These are phyloP conservation scores for Athalia circularis DNA, from an alignment of 2,888 invertebrate species.

Conservation along the genomic window DNA sequence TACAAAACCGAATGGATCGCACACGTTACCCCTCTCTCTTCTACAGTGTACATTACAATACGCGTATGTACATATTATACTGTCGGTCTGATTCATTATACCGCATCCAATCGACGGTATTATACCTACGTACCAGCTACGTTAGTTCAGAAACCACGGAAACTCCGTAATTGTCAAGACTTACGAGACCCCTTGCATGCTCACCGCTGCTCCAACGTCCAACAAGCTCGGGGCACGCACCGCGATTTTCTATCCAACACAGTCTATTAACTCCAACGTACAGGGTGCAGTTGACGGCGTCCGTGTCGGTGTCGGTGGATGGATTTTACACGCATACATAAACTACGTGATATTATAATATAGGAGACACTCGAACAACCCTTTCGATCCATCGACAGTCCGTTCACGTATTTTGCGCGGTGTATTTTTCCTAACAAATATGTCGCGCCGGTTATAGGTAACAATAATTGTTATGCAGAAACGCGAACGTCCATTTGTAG, in stretches of 20 bases:
- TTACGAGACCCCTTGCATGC: conserved; percentile 60
- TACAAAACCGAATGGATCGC: conserved; percentile 3
- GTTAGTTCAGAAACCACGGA: conserved; percentile 67
- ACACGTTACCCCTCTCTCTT: conserved; percentile 53
- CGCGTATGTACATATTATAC: conserved; percentile 55
- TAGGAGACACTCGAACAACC: no score
- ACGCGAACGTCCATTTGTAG: background rate
- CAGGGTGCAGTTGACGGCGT: no score
- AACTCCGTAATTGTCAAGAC: conserved; percentile 70
- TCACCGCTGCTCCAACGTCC: conserved; percentile 1
- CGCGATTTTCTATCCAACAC: no score
- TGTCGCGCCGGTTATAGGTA: background rate
- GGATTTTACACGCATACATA: no score
- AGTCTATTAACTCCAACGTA: no score
- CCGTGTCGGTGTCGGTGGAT: no score
- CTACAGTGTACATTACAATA: conserved; percentile 63
- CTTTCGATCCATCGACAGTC: conserved; percentile 14
- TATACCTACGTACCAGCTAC: background rate
- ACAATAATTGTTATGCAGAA: conserved; percentile 29
- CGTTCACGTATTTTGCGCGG: conserved; percentile 15
- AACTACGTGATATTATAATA: no score
- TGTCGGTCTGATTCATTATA: conserved; percentile 70
- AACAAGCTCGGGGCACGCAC: no score
- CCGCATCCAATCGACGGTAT: conserved; percentile 53
- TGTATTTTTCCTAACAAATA: conserved; percentile 8